Percentiles rank a stretch among this genome's conserved stretches.
These are phyloP conservation scores for Nannoperca australis DNA, from an alignment of 2,797 vertebrate species.

Conservation along the genomic window DNA sequence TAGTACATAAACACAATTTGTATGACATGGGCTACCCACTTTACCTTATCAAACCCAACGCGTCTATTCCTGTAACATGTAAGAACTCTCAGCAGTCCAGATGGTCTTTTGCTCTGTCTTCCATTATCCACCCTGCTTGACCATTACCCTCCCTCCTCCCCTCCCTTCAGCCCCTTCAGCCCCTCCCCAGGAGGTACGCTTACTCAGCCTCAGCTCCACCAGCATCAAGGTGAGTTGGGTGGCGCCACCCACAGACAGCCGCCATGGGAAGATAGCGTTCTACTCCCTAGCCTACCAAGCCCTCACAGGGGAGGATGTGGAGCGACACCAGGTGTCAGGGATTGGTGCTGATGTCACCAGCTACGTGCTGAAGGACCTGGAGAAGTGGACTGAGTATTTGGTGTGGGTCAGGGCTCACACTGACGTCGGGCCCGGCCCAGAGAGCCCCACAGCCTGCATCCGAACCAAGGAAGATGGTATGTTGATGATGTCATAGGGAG, in stretches of 20 bases:
- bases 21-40: background rate
- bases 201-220: conserved; percentile 92
- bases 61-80: background rate
- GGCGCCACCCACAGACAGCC: conserved; percentile 91
- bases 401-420: conserved; percentile 95
- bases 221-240: conserved; percentile 96
- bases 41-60: background rate
- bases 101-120: conserved; percentile 77
- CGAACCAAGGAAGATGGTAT: conserved; percentile 95
- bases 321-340: conserved; percentile 89
- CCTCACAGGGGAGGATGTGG: conserved; percentile 87
- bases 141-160: conserved; percentile 79
- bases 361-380: conserved; percentile 92
- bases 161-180: conserved; percentile 91
- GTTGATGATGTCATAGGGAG: conserved; percentile 59
- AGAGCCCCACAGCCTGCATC: conserved; percentile 87
- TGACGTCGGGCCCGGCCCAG: conserved; percentile 91
- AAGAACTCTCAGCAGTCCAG: conserved; percentile 33
- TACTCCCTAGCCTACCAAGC: conserved; percentile 94
- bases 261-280: conserved; percentile 90
- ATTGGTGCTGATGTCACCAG: conserved; percentile 88
- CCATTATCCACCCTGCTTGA: conserved; percentile 83
- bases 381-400: conserved; percentile 95
- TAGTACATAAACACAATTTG: background rate
- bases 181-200: conserved; percentile 92